These are phyloP conservation scores for Vulpes ferrilata DNA, from an alignment of 2,113 vertebrate species.

Conservation along the genomic window DNA sequence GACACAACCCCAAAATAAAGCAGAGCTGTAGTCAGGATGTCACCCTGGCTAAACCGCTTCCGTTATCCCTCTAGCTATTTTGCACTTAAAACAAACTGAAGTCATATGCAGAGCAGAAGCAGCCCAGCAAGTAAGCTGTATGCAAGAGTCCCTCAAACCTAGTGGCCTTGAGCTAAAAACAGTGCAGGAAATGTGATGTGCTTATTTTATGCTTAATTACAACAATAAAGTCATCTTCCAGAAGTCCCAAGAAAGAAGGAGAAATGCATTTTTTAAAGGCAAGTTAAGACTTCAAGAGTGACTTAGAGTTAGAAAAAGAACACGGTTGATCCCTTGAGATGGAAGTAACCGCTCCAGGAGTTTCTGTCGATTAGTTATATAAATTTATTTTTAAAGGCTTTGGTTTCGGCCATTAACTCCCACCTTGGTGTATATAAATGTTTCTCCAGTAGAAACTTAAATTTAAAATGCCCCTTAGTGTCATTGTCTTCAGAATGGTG, in stretches of 20 bases:
- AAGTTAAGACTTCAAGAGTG: slow-evolving; percentile 13
- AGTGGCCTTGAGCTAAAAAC: neutral
- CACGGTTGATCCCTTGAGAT: neutral
- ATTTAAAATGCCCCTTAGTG: neutral
- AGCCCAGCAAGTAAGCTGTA: neutral
- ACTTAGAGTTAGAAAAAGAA: slow-evolving; percentile 25
- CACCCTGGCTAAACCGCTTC: neutral
- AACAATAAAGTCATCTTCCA: slow-evolving; percentile 23
- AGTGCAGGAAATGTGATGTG: neutral
- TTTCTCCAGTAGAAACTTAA: slow-evolving; percentile 10
- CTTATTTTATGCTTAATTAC: neutral
- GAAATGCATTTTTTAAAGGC: neutral
- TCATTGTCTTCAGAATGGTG: neutral
- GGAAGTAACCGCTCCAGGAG: neutral
- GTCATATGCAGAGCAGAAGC: neutral
- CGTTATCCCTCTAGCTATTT: neutral
- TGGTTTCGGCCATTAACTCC: neutral
- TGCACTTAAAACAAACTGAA: neutral
- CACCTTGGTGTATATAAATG: neutral
- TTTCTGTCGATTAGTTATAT: neutral
- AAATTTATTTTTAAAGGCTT: neutral
- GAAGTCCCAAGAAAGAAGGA: neutral
- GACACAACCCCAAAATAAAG: neutral
- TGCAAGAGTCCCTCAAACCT: neutral
- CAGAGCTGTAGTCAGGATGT: neutral